Base-by-base conservation (phyloP, 2,888 invertebrate species). In the Leuctra nigra region DNA sequence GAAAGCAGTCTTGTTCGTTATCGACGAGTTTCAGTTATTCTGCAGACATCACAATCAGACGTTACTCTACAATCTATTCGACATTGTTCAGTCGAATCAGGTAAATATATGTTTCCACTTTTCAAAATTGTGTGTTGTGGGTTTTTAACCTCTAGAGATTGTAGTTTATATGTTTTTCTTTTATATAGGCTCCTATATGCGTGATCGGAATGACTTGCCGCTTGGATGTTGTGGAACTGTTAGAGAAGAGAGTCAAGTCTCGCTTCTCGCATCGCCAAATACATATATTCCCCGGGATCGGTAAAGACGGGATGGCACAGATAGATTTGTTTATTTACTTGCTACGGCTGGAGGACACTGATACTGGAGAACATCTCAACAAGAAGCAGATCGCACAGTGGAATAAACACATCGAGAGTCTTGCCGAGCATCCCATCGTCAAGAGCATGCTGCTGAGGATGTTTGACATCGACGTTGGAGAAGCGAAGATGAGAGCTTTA, bases 241-340 rank as follows among this genome's bases (percentile, higher is more conserved):
- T 97, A 53, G 97, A 97, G 68, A 97, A 97, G 70, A 77, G 97
- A 13, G 96, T 97, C 0, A 94, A 93, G 68, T 95, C 95, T 0
- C 77, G 96, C 24, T 97, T 95, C 75, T 96, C 96, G 0, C 94
- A 95, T 70, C 79, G 95, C 0, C 91, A 93, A 69, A 84, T 95
- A 57, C 86, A 90, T 68, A 72, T 96, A 16, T 87, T 88, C 66
- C 83, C 87, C 0, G 75, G 75, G 13, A 64, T 69, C 20, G 65
- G 63, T 54, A 72, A 73, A 18, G 68, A 73, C 11, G 73, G 77
- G 1, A 74, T 75, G n/a, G n/a, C n/a, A n/a, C 79, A 80, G 61
- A 64, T 75, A 3, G 68, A 77, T 20, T 67, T 83, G 1, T 76
- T 84, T 60, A 69, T 74, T 13, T 68, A 76, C 16, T 70, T 84